Base-by-base conservation (phyloP, 2,797 vertebrate species). In the Poliocrania exsul region DNA sequence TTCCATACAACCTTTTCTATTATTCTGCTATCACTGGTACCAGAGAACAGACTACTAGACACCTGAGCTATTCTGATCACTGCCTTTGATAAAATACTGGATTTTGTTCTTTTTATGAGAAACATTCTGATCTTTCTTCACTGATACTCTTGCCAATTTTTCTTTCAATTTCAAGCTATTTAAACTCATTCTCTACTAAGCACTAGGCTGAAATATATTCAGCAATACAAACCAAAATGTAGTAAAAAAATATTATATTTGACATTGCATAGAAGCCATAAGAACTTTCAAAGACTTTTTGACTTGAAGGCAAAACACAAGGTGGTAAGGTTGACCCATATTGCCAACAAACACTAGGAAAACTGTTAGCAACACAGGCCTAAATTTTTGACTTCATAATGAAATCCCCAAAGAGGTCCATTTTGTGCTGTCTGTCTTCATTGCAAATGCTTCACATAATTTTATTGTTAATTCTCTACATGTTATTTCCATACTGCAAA, bases 281-380 rank as follows among this genome's bases (percentile, higher is more conserved):
- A 88, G 73, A 84, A 67, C 70, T 64, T 85, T 49, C 64, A 94
- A 93, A 82, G 26, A 44, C 8, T 71, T 9, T 26, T 86, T 86
- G 66, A 81, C 29, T 92, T 64, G 40, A 86, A 93, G 58, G 51
- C 21, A 92, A 90, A 95, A 82, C 44, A 73, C 53, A 73, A 92
- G 40, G 73, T 81, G 40, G 29, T 21, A 90, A 93, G 51, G n/a
- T 50, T 88, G 83, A 94, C 74, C 64, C 1, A 0, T 37, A 70
- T 69, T 31, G 16, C 20, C 60, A 73, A 31, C 33, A 92, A 89
- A 73, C 26, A 62, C n/a, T 35, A 42, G 44, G 58, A 93, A 75
- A 51, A 25, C n/a, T 66, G 37, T 79, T 81, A 35, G 51, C 58
- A 92, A 62, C 23, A 50, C 6, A 72, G 56, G 24, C 13, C 5